Evolutionary conservation across 2,888 invertebrate genomes (phyloP), one percentile per base, ranked within the genome.

Genomic region (Rhagium mordax): DNA sequence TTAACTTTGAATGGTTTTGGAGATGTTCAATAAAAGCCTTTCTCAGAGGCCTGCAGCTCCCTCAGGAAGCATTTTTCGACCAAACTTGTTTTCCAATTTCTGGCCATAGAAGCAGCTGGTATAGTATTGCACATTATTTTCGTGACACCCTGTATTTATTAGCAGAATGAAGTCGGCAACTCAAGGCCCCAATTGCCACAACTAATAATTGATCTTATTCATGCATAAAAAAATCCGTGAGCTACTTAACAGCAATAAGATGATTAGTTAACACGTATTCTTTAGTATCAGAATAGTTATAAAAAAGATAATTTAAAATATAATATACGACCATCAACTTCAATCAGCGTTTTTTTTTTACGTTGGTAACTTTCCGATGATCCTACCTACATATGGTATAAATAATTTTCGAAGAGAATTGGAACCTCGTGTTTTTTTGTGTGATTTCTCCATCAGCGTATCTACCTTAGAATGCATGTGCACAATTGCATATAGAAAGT

Each of bases 381-480:
- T n/a, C n/a, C 13, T n/a, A 13, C n/a, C n/a, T n/a, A n/a, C 0
- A 41, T 41, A 41, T 24, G 24, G 24, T 24, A n/a, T 41, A n/a
- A 41, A n/a, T 41, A n/a, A 41, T 41, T 41, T 41, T 41, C n/a
- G 3, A n/a, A 41, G 41, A 41, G 4, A 41, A 41, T 41, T 41
- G n/a, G 41, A 10, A 41, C n/a, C 41, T 41, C 41, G 10, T 10
- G 16, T 16, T 59, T 59, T 59, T 33, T 59, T 29, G 33, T 59
- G 33, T 18, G 20, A 59, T 59, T 59, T 59, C 59, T 33, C 33
- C 33, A 33, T 41, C 59, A 18, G 13, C 20, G 33, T 59, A 59
- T 59, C 59, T 33, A 33, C 18, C 33, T 18, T 59, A 59, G 20
- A 59, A 59, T 29, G 59, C n/a, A 18, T 33, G 13, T 29, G 18